Percentiles rank a stretch among this genome's conserved stretches.
phyloP scores from a whole-genome alignment of 2,113 vertebrate species.

The Sialia sialis region DNA sequence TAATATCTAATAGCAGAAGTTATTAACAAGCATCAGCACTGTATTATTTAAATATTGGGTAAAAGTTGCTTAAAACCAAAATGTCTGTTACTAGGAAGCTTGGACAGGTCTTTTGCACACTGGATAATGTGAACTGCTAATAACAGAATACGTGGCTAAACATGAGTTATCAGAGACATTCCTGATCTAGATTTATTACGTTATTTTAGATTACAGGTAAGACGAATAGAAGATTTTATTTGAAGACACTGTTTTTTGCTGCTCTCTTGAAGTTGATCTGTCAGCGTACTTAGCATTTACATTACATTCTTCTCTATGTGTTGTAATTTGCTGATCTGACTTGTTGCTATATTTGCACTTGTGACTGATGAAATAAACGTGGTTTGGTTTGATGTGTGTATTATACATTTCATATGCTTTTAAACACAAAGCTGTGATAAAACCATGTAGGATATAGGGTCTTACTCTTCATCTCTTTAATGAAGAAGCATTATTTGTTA shows the following conservation, averaged over 20 bases:
- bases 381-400: constrained; percentile 18
- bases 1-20: constrained; percentile 1
- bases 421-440: not conserved
- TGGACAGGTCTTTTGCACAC: not conserved
- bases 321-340: constrained; percentile 70
- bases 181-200: not conserved
- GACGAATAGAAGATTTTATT: not conserved
- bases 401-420: not conserved
- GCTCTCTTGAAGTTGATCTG: constrained; percentile 24
- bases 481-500: not conserved
- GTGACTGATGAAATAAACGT: constrained; percentile 71
- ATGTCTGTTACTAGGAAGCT: not conserved
- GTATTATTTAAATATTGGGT: constrained; percentile 33
- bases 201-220: constrained; percentile 39
- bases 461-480: not conserved
- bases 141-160: not conserved
- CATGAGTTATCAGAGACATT: constrained; percentile 18
- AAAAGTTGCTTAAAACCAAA: constrained; percentile 45
- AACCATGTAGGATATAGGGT: not conserved
- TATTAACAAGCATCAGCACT: constrained; percentile 4
- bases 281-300: constrained; percentile 58
- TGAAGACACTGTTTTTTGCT: constrained; percentile 44
- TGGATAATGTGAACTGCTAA: not conserved
- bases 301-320: constrained; percentile 43
- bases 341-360: constrained; percentile 70